Base-by-base conservation (phyloP, 2,888 invertebrate genomes). In the Drosophila engyochracea region DNA sequence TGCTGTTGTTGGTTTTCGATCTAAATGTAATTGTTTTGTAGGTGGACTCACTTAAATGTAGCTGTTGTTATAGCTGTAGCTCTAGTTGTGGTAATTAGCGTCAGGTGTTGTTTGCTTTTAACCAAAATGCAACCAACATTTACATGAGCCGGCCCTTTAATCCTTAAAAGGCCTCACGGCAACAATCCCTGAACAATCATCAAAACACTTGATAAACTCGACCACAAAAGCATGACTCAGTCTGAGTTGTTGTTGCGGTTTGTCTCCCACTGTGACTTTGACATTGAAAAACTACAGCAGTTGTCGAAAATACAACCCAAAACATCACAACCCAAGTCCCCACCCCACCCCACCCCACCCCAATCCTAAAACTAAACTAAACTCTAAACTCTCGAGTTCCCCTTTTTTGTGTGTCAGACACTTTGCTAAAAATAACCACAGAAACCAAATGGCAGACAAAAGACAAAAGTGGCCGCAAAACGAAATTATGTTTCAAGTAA, bases 401-500 rank as follows among this genome's bases (percentile, higher is more conserved):
- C 52, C 75, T 39, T 37, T 22, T 31, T 41, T 30, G 39, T 52
- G 39, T 53, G 55, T 25, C 66, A 55, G 35, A 68, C 65, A 74
- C 57, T 70, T 73, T 69, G 70, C 82, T 81, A 81, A 86, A 85
- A 83, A 86, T 81, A 85, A 70, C 86, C 89, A 71, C 79, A 76
- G 53, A 74, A 85, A 81, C 81, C 78, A 70, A 84, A 75, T 79
- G 76, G 85, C 74, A 79, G 80, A 63, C 64, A 66, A 63, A 72
- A 70, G 77, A 81, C 74, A 66, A 82, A 79, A 83, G 84, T 87
- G 85, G 74, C 85, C 85, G 59, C 89, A 84, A 76, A 88, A 85
- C 79, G 76, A 85, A 84, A 84, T 88, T 83, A 85, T 85, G 85
- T 84, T 84, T 82, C 81, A 76, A 89, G 85, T 85, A 89, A 89